Evolutionary conservation across 2,888 invertebrate genomes (phyloP), one percentile per base, ranked within the genome.

Genomic region (Rotaria macrura): DNA sequence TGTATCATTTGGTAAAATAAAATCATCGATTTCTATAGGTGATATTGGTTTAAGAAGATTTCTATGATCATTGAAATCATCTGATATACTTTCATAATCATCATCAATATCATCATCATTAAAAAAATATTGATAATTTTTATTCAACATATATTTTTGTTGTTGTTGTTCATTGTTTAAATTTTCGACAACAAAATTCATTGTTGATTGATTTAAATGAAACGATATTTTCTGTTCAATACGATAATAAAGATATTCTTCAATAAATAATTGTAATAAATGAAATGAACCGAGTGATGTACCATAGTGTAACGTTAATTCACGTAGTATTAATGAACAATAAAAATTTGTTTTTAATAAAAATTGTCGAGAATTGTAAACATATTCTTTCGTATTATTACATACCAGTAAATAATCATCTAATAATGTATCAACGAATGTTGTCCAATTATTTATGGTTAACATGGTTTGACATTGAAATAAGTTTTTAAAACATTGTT

Each of bases 291-390:
- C 79, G 14, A 79, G n/a, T n/a, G 43, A 43, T 25, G 23, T 43
- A 9, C 79, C 79, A 79, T 79, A 79, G n/a, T 79, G 43, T 43
- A 79, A 79, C n/a, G 79, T 79, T 79, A 79, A 43, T 43, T 79
- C 79, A 43, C 79, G 79, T 43, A 79, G n/a, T 10, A 79, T 79
- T 14, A 79, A 79, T 43, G 79, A 43, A 79, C 79, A 79, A 43
- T 79, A 79, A 43, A 79, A 79, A n/a, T 40, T 43, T 25, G 43
- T 43, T 79, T 79, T 79, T 43, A 79, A 79, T n/a, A 79, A 43
- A 43, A 79, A 79, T 43, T 79, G 40, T 79, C 79, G 79, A 40
- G 79, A 23, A 43, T 40, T 10, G n/a, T 23, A 40, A 1, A 79
- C 25, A 79, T 79, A 79, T n/a, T 79, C 79, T 43, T 40, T 25